phyloP scores from a whole-genome alignment of 2,888 invertebrate species.

The Alsophila aescularia region DNA sequence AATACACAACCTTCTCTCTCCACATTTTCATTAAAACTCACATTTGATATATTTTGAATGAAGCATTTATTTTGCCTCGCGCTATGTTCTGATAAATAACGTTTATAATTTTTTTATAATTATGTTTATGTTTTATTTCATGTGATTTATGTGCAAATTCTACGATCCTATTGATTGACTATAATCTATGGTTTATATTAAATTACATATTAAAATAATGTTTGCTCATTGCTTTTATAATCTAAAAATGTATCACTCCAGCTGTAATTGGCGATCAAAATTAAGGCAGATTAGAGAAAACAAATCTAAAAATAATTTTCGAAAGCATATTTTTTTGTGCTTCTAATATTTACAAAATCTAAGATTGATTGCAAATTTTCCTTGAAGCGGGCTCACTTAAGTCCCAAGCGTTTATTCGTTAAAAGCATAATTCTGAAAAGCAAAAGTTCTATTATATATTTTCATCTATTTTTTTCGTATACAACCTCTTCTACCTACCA shows the following conservation, averaged over 20 bases:
- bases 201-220: neutral
- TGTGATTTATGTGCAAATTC: conserved; percentile 20
- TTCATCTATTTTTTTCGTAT: conserved; percentile 70
- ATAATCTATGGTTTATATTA: conserved; percentile 22
- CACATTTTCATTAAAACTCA: conserved; percentile 15
- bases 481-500: conserved; percentile 85
- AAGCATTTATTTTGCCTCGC: conserved; percentile 22
- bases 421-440: conserved; percentile 44
- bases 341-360: conserved; percentile 19
- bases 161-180: conserved; percentile 11
- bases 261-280: conserved; percentile 42
- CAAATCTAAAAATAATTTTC: conserved; percentile 29
- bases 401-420: conserved; percentile 38
- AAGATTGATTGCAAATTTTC: conserved; percentile 8
- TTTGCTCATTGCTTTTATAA: conserved; percentile 7
- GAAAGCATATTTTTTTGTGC: conserved; percentile 34
- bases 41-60: conserved; percentile 1
- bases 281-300: conserved; percentile 3
- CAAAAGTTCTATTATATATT: conserved; percentile 42
- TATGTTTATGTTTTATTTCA: conserved; percentile 6
- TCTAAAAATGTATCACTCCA: conserved; percentile 39
- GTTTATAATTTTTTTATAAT: neutral
- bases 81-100: conserved; percentile 15
- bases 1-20: conserved; percentile 23
- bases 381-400: conserved; percentile 34